phyloP scores from a whole-genome alignment of 2,888 invertebrate species.

The Archips xylosteana region DNA sequence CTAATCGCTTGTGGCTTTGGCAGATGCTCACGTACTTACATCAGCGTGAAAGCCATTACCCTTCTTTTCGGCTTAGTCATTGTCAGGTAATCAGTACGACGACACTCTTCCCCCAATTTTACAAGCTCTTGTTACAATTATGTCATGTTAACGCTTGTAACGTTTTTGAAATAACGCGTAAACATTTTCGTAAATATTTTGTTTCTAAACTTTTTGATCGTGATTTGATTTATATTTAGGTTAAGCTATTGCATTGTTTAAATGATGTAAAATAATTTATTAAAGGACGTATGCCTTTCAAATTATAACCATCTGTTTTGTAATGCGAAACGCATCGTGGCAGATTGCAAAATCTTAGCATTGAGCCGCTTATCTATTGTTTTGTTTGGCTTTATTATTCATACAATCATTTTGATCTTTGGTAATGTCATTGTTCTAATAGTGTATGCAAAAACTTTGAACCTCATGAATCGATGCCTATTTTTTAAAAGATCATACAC shows the following conservation, averaged over 20 bases:
- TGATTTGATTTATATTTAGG: neutral
- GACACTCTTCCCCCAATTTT: neutral
- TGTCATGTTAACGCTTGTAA: neutral
- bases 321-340: slow-evolving; percentile 35
- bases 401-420: slow-evolving; percentile 28
- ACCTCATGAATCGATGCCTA: slow-evolving; percentile 22
- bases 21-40: neutral
- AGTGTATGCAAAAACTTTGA: slow-evolving; percentile 23
- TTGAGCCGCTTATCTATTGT: slow-evolving; percentile 36
- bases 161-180: too few relatives aligned
- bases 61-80: neutral
- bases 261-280: neutral
- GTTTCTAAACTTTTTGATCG: too few relatives aligned
- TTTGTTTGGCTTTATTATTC: slow-evolving; percentile 32
- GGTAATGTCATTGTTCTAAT: slow-evolving; percentile 36
- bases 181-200: too few relatives aligned
- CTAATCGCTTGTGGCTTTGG: neutral
- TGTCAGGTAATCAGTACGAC: neutral
- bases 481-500: neutral
- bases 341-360: slow-evolving; percentile 37
- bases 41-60: neutral
- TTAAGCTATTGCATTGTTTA: slow-evolving; percentile 3
- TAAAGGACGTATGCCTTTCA: slow-evolving; percentile 13
- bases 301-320: slow-evolving; percentile 22
- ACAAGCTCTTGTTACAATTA: neutral